Evolutionary conservation across 92 coral and sea anemone genomes (phyloP).

Genomic region (Palythoa heliodiscus): DNA sequence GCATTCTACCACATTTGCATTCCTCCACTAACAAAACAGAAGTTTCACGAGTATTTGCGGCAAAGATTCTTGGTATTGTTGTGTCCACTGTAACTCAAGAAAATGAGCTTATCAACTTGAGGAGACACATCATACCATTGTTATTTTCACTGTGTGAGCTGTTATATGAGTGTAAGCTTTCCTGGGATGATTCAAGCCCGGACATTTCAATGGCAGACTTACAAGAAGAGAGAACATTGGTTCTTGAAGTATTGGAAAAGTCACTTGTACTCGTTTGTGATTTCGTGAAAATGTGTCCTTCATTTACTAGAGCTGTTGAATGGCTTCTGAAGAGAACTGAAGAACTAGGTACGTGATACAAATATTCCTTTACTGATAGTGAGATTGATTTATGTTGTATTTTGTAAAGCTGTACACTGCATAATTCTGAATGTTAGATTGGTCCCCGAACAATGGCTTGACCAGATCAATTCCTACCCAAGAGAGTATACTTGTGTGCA

Average conservation of each 20-base stretch:
- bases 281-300: conserved; percentile 36
- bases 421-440: too few relatives aligned
- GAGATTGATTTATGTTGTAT: too few relatives aligned
- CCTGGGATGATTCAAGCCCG: conserved; percentile 68
- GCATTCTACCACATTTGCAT: conserved; percentile 63
- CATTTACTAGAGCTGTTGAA: conserved; percentile 59
- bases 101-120: conserved; percentile 34
- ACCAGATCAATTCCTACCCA: too few relatives aligned
- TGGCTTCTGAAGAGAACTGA: conserved; percentile 65
- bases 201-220: conserved; percentile 57
- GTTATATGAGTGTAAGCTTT: conserved; percentile 59
- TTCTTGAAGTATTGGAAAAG: conserved; percentile 53
- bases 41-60: conserved; percentile 43
- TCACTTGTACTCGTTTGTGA: conserved; percentile 48
- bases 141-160: conserved; percentile 65
- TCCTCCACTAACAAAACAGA: conserved; percentile 45
- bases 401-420: too few relatives aligned
- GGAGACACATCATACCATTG: conserved; percentile 57
- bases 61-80: conserved; percentile 55
- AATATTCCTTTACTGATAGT: too few relatives aligned
- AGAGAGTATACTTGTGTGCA: too few relatives aligned
- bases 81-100: conserved; percentile 31
- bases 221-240: conserved; percentile 53
- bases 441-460: too few relatives aligned
- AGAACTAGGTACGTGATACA: too few relatives aligned